Evolutionary conservation across 2,113 vertebrate genomes (phyloP).

Genomic region (Megalops atlanticus): DNA sequence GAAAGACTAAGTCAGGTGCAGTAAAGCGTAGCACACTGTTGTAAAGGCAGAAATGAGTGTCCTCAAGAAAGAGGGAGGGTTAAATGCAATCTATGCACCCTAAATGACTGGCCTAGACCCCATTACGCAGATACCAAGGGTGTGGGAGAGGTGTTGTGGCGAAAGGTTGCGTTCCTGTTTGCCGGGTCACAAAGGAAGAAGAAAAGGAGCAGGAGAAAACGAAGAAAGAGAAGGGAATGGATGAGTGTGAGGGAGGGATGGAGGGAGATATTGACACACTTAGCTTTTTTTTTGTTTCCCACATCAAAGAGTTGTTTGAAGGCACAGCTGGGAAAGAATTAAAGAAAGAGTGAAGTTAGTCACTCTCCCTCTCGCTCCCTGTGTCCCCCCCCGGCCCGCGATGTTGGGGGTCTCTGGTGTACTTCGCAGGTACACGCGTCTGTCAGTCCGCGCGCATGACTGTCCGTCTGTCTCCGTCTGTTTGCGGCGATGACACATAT

Average conservation of each 20-base stretch:
- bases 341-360: constrained; percentile 82
- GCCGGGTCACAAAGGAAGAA: constrained; percentile 57
- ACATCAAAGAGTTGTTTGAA: constrained; percentile 81
- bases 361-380: constrained; percentile 66
- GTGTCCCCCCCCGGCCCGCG: constrained; percentile 44
- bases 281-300: constrained; percentile 75
- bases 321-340: constrained; percentile 81
- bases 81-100: constrained; percentile 41
- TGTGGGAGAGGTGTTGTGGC: constrained; percentile 52
- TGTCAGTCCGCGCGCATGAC: constrained; percentile 43
- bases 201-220: constrained; percentile 51
- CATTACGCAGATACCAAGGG: constrained; percentile 38
- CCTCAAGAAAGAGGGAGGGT: constrained; percentile 49
- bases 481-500: constrained; percentile 44
- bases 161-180: constrained; percentile 60
- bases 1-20: constrained; percentile 74
- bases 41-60: constrained; percentile 65
- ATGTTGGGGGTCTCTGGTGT: constrained; percentile 77
- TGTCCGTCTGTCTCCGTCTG: constrained; percentile 48
- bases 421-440: constrained; percentile 54
- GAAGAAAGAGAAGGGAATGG: constrained; percentile 59
- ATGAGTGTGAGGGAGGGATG: constrained; percentile 69
- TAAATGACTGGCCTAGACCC: neutral
- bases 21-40: constrained; percentile 59
- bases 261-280: constrained; percentile 78